A percentile compares a stretch with the other conserved stretches of the same genome.
phyloP scores from a whole-genome alignment of 2,888 invertebrate species.

The Geophilus truncorum region DNA sequence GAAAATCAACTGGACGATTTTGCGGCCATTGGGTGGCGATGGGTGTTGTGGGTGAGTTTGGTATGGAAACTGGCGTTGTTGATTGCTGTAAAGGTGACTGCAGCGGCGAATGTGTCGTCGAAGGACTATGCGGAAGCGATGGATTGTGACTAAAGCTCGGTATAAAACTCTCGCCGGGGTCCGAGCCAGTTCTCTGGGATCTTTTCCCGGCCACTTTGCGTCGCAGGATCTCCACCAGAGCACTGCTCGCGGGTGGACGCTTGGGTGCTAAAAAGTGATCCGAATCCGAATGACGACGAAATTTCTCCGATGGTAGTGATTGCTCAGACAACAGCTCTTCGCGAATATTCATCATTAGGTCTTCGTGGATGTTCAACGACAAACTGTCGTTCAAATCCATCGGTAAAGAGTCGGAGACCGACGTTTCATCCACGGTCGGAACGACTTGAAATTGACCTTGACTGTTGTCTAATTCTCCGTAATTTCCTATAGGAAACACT shows the following conservation, averaged over 20 bases:
- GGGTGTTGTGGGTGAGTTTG: slow-evolving; percentile 32
- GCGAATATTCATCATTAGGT: neutral
- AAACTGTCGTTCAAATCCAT: slow-evolving; percentile 8
- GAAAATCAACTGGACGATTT: neutral
- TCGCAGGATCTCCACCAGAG: slow-evolving; percentile 57
- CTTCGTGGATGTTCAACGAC: neutral
- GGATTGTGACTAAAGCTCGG: neutral
- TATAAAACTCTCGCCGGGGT: slow-evolving; percentile 40
- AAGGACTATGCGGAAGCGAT: neutral
- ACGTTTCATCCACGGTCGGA: neutral
- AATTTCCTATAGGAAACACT: neutral
- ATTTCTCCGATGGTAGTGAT: slow-evolving; percentile 43
- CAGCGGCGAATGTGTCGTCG: slow-evolving; percentile 9
- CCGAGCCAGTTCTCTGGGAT: slow-evolving; percentile 42
- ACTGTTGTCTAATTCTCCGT: neutral
- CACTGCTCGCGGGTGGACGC: slow-evolving; percentile 38
- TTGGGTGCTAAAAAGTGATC: slow-evolving; percentile 53
- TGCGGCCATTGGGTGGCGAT: slow-evolving; percentile 29
- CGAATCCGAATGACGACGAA: slow-evolving; percentile 57
- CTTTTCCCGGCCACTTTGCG: slow-evolving; percentile 53
- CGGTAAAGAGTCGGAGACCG: neutral
- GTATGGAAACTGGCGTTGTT: slow-evolving; percentile 32
- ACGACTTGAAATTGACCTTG: neutral
- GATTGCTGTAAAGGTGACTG: slow-evolving; percentile 18
- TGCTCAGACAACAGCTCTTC: slow-evolving; percentile 64